Base-by-base conservation (phyloP, 2,113 vertebrate genomes). In the Oenanthe oenanthe region DNA sequence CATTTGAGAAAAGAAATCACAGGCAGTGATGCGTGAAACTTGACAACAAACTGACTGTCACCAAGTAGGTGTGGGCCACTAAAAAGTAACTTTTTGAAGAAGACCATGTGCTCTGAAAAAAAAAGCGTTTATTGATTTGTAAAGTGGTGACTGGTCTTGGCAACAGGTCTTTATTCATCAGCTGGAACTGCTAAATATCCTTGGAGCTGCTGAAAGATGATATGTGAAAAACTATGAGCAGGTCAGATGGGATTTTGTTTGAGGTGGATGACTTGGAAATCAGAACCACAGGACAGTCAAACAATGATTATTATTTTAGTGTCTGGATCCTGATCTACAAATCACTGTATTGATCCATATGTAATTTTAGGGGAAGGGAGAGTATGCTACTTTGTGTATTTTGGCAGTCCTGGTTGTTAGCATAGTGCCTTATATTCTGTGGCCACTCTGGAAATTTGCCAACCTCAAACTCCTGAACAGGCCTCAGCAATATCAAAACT, bases 241-340 rank as follows among this genome's bases (percentile, higher is more conserved):
- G 51, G n/a, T 93, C 80, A 68, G 80, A 40, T 85, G 66, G 77
- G 70, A 60, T 85, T 89, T 93, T 89, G 24, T 89, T 92, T 75
- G 63, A 87, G 87, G 89, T 60, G 22, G 51, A 51, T 84, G 65
- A 51, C 87, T 92, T 89, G 83, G 87, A 95, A 94, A 91, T 96
- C 57, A 74, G 84, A 94, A 48, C 57, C 40, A 38, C 45, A 71
- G 81, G 92, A 89, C 57, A 87, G 84, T 87, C 56, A 84, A 92
- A 54, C 29, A 75, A n/a, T 0, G 0, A 60, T 85, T 81, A 51
- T 81, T 91, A 51, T 91, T 96, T 93, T 89, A 91, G 73, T 67
- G 70, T 89, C 70, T 77, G 81, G 25, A 93, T 94, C 66, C 81
- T 85, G 84, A 89, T 93, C 68, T 95, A 86, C 84, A 87, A 87